These are phyloP conservation scores for Gulo gulo DNA, from an alignment of 2,113 vertebrate species.

Conservation along the genomic window DNA sequence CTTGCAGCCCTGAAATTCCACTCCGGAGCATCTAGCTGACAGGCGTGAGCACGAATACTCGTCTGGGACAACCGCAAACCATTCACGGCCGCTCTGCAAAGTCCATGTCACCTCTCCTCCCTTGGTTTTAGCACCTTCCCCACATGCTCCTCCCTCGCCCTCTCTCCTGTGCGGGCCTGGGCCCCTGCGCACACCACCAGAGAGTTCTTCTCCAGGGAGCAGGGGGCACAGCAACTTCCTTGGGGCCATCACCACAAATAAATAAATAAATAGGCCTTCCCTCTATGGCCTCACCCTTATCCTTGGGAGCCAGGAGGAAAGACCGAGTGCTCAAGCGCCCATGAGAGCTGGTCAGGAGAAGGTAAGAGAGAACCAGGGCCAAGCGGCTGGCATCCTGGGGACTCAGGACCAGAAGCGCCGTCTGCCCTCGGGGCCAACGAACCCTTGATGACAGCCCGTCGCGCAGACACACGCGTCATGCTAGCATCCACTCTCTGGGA, in stretches of 20 bases:
- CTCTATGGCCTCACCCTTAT: accelerated
- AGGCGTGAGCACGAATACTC: not conserved
- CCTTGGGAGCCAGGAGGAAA: not conserved
- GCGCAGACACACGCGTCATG: accelerated
- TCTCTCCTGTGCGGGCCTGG: not conserved
- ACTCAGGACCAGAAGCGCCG: not conserved
- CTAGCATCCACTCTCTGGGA: not conserved
- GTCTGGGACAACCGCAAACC: not conserved
- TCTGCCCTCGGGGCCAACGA: no score
- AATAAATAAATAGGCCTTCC: not conserved
- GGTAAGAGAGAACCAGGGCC: no score
- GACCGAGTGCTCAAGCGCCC: not conserved
- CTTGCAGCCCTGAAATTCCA: not conserved
- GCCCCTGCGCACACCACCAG: accelerated
- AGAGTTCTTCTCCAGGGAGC: not conserved
- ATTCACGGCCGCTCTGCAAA: not conserved
- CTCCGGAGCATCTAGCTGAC: not conserved
- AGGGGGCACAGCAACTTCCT: not conserved
- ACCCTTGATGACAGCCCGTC: not conserved
- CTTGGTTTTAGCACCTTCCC: not conserved
- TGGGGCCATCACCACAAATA: not conserved
- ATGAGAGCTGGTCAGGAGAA: not conserved
- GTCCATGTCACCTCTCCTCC: not conserved
- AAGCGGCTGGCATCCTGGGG: not conserved
- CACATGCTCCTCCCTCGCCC: not conserved